These are phyloP conservation scores for Motacilla tschutschensis DNA, from an alignment of 2,113 vertebrate species.

Conservation along the genomic window DNA sequence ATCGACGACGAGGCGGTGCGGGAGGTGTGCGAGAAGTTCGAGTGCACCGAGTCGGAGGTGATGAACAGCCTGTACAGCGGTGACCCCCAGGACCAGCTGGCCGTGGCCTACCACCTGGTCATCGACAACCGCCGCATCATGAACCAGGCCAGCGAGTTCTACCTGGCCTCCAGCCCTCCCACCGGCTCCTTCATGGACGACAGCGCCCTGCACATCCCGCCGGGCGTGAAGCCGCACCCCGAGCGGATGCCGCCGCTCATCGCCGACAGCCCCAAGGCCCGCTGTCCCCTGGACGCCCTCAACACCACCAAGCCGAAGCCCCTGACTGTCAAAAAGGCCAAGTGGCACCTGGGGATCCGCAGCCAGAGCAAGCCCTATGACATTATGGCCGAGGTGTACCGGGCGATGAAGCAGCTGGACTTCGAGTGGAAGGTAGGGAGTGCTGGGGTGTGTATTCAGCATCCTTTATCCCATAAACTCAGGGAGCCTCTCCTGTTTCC, in stretches of 20 bases:
- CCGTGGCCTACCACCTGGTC: slow-evolving; percentile 94
- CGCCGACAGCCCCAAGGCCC: slow-evolving; percentile 92
- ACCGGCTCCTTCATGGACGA: slow-evolving; percentile 95
- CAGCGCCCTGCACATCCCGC: slow-evolving; percentile 84
- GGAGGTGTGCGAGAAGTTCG: slow-evolving; percentile 97
- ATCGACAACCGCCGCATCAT: slow-evolving; percentile 98
- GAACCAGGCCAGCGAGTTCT: slow-evolving; percentile 98
- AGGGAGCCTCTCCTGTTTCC: not conserved
- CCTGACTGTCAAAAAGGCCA: slow-evolving; percentile 94
- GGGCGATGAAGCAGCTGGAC: slow-evolving; percentile 93
- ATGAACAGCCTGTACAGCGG: slow-evolving; percentile 93
- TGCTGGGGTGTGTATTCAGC: not conserved
- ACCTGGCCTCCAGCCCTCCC: slow-evolving; percentile 95
- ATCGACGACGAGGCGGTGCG: slow-evolving; percentile 92
- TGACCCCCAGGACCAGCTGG: slow-evolving; percentile 95
- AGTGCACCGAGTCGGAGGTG: slow-evolving; percentile 91
- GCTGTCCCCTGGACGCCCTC: slow-evolving; percentile 92
- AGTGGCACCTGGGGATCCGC: slow-evolving; percentile 97
- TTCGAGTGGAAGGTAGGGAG: slow-evolving; percentile 95
- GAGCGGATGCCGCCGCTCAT: slow-evolving; percentile 94
- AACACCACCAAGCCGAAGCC: slow-evolving; percentile 97
- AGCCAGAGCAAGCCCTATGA: slow-evolving; percentile 96
- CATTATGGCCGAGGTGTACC: slow-evolving; percentile 97
- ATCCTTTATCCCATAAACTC: not conserved
- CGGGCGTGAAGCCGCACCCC: slow-evolving; percentile 91